Base-by-base conservation (phyloP, 1,140 invertebrate genomes). In the Eupristina koningsbergeri region DNA sequence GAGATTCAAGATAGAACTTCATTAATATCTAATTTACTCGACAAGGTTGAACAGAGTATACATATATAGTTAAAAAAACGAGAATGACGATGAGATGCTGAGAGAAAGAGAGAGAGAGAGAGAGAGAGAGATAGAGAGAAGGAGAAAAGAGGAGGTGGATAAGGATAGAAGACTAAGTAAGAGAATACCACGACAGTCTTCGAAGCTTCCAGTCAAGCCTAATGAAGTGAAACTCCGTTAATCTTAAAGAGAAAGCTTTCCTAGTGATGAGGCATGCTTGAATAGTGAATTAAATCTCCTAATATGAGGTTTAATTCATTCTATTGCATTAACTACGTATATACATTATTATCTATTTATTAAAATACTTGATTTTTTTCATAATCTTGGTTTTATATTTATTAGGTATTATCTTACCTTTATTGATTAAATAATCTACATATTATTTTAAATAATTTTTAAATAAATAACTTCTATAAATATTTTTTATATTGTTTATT, bases 221-320 rank as follows among this genome's bases (percentile, higher is more conserved):
- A 89, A 89, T 86, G 87, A 89, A 85, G 86, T 83, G 84, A 85
- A 88, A 88, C 87, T 88, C 88, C 81, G 85, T 89, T 89, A 88
- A 80, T 86, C 86, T 86, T 87, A 83, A 88, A 86, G 86, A 73
- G 86, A 80, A 47, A 69, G 64, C 63, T 64, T 78, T 78, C 36
- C 1, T 3, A 64, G 34, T 78, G 58, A 78, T 77, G 75, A 77
- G 50, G 19, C n/a, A 29, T 22, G 73, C n/a, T 50, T 50, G 6
- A 47, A 74, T n/a, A 9, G 50, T 31, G 22, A 45, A 78, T 61
- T 78, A 78, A 78, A 77, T 61, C 75, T 77, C 47, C 50, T 76
- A 76, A 76, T 76, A 8, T 39, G 31, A 36, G 26, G 74, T 58
- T 61, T 58, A 58, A 76, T 76, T 76, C 50, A 76, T 76, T 26